Base-by-base conservation (phyloP, 1,140 invertebrate genomes). In the Bombus confusus region DNA sequence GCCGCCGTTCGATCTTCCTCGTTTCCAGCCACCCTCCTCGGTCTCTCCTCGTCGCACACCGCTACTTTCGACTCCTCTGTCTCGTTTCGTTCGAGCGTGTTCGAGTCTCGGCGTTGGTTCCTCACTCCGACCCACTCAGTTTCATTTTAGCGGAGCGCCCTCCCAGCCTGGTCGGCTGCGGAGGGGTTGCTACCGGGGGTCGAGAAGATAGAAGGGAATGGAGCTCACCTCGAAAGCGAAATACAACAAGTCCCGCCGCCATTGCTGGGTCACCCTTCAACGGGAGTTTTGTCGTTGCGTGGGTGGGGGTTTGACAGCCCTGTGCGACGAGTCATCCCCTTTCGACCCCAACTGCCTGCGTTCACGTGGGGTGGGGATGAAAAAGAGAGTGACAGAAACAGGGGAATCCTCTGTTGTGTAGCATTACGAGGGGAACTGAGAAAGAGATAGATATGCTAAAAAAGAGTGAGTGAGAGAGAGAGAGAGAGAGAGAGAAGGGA, bases 241-340 rank as follows among this genome's bases (percentile, higher is more conserved):
- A 95, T 95, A 95, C 93, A 95, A 95, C 94, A 95, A 95, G 94
- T 95, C 94, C 92, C 90, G 94, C 87, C 95, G 95, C 95, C 95
- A 95, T 95, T 95, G 95, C 94, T 95, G 93, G 91, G 80, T 93
- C 93, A 93, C 91, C 92, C 92, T 94, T 93, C 94, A 91, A 85
- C 91, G 90, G 91, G 92, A 94, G 91, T 94, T 93, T 94, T 91
- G 92, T 92, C 91, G 86, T 87, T 66, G 90, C 81, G 89, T 83
- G 86, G 89, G 86, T 86, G 83, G 86, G 80, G 75, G 86, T 80
- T 66, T 77, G 86, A 87, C 83, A 78, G 81, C 66, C 81, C 80
- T 87, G 90, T 80, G 62, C 85, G 78, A 85, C 83, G 85, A 86
- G 88, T 90, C 69, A 90, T 72, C 88, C 82, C 88, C 83, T 85